Evolutionary conservation across 2,888 invertebrate species (phyloP), one percentile per base, ranked within the genome.

Genomic region (Agonopterix alstromeriana): DNA sequence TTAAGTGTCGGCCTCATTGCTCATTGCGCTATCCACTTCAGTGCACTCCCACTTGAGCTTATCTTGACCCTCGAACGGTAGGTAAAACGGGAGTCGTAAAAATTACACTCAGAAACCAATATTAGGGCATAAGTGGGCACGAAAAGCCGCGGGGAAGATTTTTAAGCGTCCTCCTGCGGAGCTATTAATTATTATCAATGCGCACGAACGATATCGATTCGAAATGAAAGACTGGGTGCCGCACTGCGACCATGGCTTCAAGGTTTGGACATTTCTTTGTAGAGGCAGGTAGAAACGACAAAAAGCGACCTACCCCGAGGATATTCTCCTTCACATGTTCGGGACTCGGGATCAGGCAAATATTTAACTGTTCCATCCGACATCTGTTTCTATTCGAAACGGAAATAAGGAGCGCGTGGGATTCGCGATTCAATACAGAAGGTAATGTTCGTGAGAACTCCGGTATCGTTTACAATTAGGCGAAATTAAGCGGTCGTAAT

Each of bases 391-490:
- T 71, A 73, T 70, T 55, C 64, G 49, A 62, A 70, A 71, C 72
- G 75, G 76, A 80, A 71, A 81, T 73, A 70, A 70, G 72, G 70
- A 67, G 68, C 65, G 78, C 82, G 85, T 85, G 86, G 78, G 86
- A 84, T 80, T 77, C 76, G 82, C 81, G 66, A 79, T 67, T 66
- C 73, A 63, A 70, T 55, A 72, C 76, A 77, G 73, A 73, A 76
- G 75, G 78, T 78, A 81, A 82, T 80, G 82, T 80, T 82, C 87
- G 87, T 88, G 87, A 86, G 87, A 88, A 86, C 76, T 63, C 64
- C 67, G 72, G 27, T 73, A 76, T 71, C 69, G 74, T 65, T 77
- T 63, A 81, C 73, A 85, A 86, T 86, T 87, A 87, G 79, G 73
- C 67, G 72, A 83, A 84, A 82, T 86, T 79, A 79, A 82, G 64